Conservation (phyloP, 2,797 vertebrate species). For the Acipenser transmontanus region DNA sequence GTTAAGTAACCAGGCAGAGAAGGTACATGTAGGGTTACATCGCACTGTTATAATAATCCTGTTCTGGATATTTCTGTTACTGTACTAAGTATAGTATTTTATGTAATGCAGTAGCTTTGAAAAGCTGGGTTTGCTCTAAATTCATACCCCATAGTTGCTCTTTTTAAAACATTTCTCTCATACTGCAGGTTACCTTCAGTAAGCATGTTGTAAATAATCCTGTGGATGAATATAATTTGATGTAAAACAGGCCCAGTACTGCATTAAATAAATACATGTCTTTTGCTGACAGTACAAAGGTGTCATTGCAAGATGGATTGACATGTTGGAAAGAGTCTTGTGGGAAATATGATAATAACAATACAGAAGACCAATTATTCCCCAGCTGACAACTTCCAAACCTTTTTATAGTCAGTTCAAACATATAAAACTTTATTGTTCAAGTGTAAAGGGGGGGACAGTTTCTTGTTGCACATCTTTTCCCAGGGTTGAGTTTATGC, state of each 20-base stretch:
- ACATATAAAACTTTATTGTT: constrained; percentile 98
- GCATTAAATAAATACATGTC: constrained; percentile 38
- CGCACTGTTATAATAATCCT: no score
- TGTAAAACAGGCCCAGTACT: constrained; percentile 58
- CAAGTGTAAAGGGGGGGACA: constrained; percentile 84
- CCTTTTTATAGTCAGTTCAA: constrained; percentile 94
- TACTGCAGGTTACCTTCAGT: not conserved
- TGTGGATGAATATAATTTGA: constrained; percentile 49
- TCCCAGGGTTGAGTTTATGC: constrained; percentile 88
- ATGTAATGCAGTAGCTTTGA: constrained; percentile 49
- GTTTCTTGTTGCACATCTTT: constrained; percentile 73
- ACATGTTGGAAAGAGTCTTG: constrained; percentile 77
- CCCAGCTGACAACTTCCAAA: constrained; percentile 87
- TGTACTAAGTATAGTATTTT: constrained; percentile 35
- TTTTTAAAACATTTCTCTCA: not conserved
- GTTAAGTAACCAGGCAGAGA: no score
- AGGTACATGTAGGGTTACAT: no score
- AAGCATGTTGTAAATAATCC: constrained; percentile 3
- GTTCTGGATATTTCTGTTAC: no score
- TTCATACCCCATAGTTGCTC: no score
- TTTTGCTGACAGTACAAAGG: constrained; percentile 75
- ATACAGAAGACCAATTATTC: constrained; percentile 92
- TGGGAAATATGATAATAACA: constrained; percentile 89
- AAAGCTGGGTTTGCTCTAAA: constrained; percentile 44
- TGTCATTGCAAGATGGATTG: constrained; percentile 81